These are phyloP conservation scores for Drosophila merina DNA, from an alignment of 2,888 invertebrate genomes.

Conservation along the genomic window DNA sequence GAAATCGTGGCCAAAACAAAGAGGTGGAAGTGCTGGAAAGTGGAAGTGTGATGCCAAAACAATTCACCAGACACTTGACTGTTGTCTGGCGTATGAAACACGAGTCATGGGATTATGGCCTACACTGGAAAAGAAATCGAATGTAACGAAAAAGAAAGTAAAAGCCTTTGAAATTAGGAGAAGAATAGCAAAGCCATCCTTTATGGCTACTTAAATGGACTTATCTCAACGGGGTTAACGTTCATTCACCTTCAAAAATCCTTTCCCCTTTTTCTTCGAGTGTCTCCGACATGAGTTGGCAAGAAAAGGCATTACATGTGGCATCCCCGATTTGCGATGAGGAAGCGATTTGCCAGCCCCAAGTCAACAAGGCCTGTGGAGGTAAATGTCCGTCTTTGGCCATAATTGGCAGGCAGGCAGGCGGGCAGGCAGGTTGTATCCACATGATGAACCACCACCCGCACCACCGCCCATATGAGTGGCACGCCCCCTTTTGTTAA, in stretches of 20 bases:
- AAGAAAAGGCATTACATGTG: neutral
- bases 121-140: conserved; percentile 1
- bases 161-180: too few relatives aligned
- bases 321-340: conserved; percentile 23
- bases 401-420: conserved; percentile 17
- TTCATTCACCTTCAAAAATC: neutral
- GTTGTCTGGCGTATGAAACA: conserved; percentile 2
- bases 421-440: neutral
- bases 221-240: neutral
- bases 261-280: neutral
- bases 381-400: conserved; percentile 24
- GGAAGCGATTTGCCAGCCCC: conserved; percentile 31
- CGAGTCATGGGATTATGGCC: conserved; percentile 15
- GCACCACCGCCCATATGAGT: conserved; percentile 16
- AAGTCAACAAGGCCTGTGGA: conserved; percentile 15
- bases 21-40: conserved; percentile 64
- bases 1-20: conserved; percentile 56
- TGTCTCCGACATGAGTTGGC: conserved; percentile 2
- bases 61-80: conserved; percentile 37
- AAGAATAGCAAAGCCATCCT: too few relatives aligned
- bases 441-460: conserved; percentile 13
- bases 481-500: conserved; percentile 13
- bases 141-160: too few relatives aligned
- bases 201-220: too few relatives aligned
- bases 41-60: conserved; percentile 36